These are phyloP conservation scores for Formicarius rufipectus DNA, from an alignment of 2,113 vertebrate genomes.

Conservation along the genomic window DNA sequence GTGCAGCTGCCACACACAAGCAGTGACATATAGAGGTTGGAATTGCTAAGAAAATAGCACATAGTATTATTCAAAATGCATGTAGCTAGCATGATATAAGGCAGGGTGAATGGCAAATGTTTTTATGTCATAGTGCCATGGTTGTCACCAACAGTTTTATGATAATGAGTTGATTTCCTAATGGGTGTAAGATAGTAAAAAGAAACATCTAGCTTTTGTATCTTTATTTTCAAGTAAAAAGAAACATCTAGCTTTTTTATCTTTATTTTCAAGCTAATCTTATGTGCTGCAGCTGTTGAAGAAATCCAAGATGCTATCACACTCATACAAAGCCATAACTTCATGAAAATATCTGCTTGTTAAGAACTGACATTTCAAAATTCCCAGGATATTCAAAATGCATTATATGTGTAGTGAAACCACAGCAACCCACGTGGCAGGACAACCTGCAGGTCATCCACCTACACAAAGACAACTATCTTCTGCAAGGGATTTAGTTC, in stretches of 20 bases:
- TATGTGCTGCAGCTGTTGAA: neutral
- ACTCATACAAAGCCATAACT: neutral
- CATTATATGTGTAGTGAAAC: neutral
- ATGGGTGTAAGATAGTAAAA: neutral
- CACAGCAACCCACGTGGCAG: neutral
- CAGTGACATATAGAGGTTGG: neutral
- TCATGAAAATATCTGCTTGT: neutral
- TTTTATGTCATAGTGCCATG: accelerated
- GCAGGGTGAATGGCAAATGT: neutral
- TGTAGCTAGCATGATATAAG: accelerated
- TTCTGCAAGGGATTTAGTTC: neutral
- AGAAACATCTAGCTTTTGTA: neutral
- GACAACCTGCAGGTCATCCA: neutral
- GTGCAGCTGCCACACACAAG: neutral
- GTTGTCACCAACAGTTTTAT: neutral
- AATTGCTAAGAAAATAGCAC: neutral
- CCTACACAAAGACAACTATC: neutral
- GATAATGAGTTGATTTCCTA: neutral
- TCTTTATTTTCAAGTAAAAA: no score
- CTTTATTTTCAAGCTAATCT: neutral
- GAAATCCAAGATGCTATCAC: neutral
- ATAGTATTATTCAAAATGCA: neutral
- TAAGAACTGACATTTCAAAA: neutral
- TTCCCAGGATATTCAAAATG: neutral
- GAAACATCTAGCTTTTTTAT: neutral